Base-by-base conservation (phyloP, 1,140 invertebrate genomes). In the Drosophila virilis region DNA sequence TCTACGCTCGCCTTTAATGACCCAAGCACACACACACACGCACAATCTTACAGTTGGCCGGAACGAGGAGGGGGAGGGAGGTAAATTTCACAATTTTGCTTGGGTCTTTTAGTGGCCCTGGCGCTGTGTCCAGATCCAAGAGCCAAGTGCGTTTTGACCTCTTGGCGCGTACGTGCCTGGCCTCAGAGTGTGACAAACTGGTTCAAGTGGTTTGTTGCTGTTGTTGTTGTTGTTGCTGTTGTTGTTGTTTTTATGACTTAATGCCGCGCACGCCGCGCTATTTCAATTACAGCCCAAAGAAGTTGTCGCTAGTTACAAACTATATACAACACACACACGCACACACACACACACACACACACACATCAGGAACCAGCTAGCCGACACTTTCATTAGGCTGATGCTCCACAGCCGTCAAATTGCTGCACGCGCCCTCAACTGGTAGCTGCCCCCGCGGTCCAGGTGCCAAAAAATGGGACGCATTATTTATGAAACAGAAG, bases 111-210 rank as follows among this genome's bases (percentile, higher is more conserved):
- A 43, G 48, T 42, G 37, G 43, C 54, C 52, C 51, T 57, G 60
- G 61, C 54, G 42, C 69, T 59, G 32, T 67, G 55, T 46, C 70
- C 70, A 55, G 42, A 69, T 69, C 68, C 62, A 54, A 59, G 65
- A 60, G 50, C 75, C 82, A 69, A 84, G 68, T 89, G 83, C 80
- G 84, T 83, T 82, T 86, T 91, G 88, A 91, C 88, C 88, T 90
- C 82, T 90, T 90, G 79, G 72, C 60, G 78, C 48, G 83, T 83
- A 91, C 88, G 88, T 91, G 88, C 80, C 78, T 91, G 88, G 88
- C 88, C 88, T 91, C 83, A 91, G 80, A 91, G 88, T 91, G 88
- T 91, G 88, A 91, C 88, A 91, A 91, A 91, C 88, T 91, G 76
- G 88, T 90, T 88, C 70, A 45, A 57, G 35, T 62, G 58, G 43